Percentiles rank a stretch among this genome's conserved stretches.
Conservation (phyloP, 2,797 vertebrate genomes). For the Lacerta agilis region DNA sequence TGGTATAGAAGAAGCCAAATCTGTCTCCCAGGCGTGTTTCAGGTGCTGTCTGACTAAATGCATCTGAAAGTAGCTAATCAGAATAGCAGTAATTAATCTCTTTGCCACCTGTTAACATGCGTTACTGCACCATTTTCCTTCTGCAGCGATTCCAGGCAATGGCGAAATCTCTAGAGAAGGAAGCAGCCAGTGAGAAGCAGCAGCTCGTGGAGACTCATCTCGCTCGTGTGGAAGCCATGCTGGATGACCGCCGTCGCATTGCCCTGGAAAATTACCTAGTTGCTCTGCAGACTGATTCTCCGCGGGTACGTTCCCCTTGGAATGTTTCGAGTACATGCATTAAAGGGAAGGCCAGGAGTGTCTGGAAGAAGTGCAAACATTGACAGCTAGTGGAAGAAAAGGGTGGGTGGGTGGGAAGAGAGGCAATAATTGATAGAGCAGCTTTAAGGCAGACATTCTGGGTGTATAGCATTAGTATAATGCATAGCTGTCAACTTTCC, state of each 20-base stretch:
- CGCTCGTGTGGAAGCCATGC: constrained; percentile 95
- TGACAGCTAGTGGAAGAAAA: not conserved
- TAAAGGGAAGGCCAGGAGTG: not conserved
- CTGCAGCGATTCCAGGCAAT: constrained; percentile 94
- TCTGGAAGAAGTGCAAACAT: not conserved
- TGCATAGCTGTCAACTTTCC: too few relatives aligned
- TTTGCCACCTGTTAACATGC: not conserved
- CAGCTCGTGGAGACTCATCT: constrained; percentile 97
- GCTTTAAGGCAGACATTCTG: not conserved
- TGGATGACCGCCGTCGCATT: constrained; percentile 94
- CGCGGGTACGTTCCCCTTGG: constrained; percentile 79
- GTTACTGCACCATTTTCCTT: not conserved
- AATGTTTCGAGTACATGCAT: not conserved
- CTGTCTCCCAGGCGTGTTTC: not conserved
- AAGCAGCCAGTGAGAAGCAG: constrained; percentile 97
- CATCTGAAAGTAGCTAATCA: not conserved
- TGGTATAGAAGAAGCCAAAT: not conserved
- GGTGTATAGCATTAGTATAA: not conserved
- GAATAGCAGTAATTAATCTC: fast-evolving
- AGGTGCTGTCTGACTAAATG: not conserved
- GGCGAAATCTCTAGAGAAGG: constrained; percentile 96
- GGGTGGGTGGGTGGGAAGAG: not conserved
- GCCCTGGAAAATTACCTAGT: constrained; percentile 96
- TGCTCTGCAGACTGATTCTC: constrained; percentile 93
- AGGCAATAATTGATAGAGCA: fast-evolving